A percentile compares a stretch with the other conserved stretches of the same genome.
phyloP scores from a whole-genome alignment of 2,797 vertebrate species.

The Scyliorhinus canicula region DNA sequence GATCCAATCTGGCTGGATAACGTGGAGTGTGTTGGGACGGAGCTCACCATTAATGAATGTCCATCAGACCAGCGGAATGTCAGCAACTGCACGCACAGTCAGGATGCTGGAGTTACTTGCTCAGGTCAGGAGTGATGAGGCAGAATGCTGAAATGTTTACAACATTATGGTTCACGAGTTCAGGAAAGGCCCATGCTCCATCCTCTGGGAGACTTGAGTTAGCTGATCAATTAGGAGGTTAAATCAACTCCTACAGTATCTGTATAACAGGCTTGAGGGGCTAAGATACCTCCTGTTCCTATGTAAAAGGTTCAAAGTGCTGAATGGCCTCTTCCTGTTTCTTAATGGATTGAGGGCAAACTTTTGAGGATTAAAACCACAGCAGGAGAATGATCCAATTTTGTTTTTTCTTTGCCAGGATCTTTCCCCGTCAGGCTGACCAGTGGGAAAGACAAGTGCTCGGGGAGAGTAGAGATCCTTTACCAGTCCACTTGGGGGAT shows the following conservation, averaged over 20 bases:
- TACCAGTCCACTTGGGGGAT: neutral
- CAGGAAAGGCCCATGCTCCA: neutral
- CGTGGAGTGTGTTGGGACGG: neutral
- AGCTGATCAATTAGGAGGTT: neutral
- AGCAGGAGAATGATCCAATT: neutral
- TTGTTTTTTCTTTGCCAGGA: neutral
- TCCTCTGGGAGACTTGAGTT: neutral
- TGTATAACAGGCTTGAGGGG: too few relatives aligned
- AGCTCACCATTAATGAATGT: neutral
- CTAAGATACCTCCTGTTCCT: neutral
- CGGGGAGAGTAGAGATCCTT: constrained; percentile 4
- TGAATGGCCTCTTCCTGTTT: neutral
- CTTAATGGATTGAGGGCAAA: neutral
- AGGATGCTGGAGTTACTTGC: neutral
- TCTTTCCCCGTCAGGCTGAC: neutral
- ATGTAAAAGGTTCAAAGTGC: neutral
- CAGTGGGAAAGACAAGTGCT: neutral
- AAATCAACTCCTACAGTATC: neutral
- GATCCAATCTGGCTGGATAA: neutral
- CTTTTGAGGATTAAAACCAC: neutral
- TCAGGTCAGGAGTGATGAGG: neutral
- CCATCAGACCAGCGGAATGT: neutral
- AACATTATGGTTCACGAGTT: neutral
- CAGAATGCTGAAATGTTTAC: neutral
- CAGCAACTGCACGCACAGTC: neutral